Evolutionary conservation across 2,113 vertebrate species (phyloP).

Genomic region (Otus sunia): DNA sequence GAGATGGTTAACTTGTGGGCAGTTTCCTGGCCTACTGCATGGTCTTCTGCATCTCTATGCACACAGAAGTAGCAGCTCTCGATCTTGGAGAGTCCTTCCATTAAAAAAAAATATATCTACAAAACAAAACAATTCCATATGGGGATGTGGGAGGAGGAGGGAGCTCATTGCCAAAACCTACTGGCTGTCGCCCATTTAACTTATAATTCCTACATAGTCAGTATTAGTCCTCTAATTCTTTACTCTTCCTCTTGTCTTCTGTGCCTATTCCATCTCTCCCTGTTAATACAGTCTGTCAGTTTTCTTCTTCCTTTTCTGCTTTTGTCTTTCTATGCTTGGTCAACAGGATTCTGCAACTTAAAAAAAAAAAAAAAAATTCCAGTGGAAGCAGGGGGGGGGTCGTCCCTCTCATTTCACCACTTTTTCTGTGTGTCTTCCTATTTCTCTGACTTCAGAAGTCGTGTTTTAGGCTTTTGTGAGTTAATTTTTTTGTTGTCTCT

Average conservation of each 20-base stretch:
- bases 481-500: neutral
- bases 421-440: neutral
- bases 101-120: neutral
- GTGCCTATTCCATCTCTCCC: neutral
- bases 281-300: neutral
- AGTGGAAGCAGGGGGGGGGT: neutral
- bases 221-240: neutral
- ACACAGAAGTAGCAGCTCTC: neutral
- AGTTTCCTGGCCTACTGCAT: neutral
- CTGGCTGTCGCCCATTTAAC: neutral
- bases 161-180: neutral
- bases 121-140: neutral
- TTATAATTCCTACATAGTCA: neutral
- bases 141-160: no score
- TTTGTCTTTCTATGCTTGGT: neutral
- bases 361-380: neutral
- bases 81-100: neutral
- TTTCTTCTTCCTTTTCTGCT: neutral
- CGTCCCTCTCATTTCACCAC: neutral
- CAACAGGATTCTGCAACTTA: neutral
- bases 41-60: neutral
- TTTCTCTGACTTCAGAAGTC: neutral
- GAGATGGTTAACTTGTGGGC: neutral
- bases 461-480: neutral
- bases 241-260: neutral